Evolutionary conservation across 2,113 vertebrate genomes (phyloP), one percentile per base, ranked within the genome.

Genomic region (Oncorhynchus keta): DNA sequence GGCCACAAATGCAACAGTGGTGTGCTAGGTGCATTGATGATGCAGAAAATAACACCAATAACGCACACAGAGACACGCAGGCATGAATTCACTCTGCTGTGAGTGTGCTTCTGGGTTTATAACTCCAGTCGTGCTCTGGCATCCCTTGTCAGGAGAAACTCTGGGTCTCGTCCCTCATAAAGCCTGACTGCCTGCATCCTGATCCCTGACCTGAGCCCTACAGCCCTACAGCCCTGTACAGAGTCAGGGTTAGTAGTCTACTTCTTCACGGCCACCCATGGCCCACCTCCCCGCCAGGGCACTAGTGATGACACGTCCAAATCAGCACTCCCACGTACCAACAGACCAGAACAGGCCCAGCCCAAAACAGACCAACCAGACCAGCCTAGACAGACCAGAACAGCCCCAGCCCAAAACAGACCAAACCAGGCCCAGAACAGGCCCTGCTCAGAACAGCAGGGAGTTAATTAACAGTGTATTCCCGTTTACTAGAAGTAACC

Each of bases 401-500:
- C 39, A 45, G 39, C 8, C 39, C 39, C 8, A 45, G 39, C 39
- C 39, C 39, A 45, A 8, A 45, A 45, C 39, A 45, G 39, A 0
- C 39, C 39, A 45, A 8, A 45, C 39, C 39, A 35, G 32, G 32
- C 35, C 35, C 35, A 35, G 32, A 35, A 6, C 32, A 35, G 32
- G 32, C 32, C 32, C 32, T 7, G 32, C 32, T 1, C 32, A 35
- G 35, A 35, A 35, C 35, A 35, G 35, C 35, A 35, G 35, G 95
- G 93, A 95, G 94, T 95, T 96, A 96, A 96, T 96, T 95, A 95
- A 95, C 92, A 94, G 92, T 90, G 94, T 95, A 95, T 95, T 95
- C 93, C 93, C 88, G 92, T 95, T 95, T 95, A 93, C 94, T 51
- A 51, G 49, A 51, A 51, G 49, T 51, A 51, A 51, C 13, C 13